These are phyloP conservation scores for Cephus spinipes DNA, from an alignment of 2,888 invertebrate species.

Conservation along the genomic window DNA sequence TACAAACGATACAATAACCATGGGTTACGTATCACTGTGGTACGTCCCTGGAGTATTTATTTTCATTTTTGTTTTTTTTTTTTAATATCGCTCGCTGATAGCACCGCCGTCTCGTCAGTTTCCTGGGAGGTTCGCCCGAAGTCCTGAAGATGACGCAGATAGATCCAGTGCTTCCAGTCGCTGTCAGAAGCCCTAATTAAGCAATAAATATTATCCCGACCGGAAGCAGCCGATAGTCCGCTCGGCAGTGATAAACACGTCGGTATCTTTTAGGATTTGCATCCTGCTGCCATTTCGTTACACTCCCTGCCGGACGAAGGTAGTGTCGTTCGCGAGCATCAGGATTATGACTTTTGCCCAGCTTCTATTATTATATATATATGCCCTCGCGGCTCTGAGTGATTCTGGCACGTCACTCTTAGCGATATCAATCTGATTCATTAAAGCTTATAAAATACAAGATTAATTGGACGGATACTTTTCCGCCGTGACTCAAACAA, in stretches of 20 bases:
- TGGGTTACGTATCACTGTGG: not conserved
- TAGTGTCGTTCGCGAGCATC: not conserved
- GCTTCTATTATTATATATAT: not conserved
- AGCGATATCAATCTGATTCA: conserved; percentile 45
- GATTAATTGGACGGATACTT: conserved; percentile 54
- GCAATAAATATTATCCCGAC: conserved; percentile 38
- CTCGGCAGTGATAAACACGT: not conserved
- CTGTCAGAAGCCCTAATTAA: conserved; percentile 40
- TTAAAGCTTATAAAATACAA: conserved; percentile 51
- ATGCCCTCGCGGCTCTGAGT: conserved; percentile 14
- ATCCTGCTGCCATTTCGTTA: not conserved
- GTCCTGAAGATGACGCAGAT: not conserved
- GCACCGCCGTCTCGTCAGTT: not conserved
- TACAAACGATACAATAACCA: not conserved
- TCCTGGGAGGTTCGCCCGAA: not conserved
- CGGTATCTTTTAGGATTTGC: not conserved
- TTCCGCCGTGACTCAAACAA: conserved; percentile 16
- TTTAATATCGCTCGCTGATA: not conserved
- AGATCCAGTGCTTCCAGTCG: not conserved
- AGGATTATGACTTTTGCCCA: not conserved
- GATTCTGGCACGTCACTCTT: conserved; percentile 35
- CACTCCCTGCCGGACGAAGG: not conserved
- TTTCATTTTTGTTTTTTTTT: not conserved
- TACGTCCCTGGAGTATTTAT: not conserved
- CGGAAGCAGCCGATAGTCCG: conserved; percentile 32